These are phyloP conservation scores for Mastigias papua DNA, from an alignment of 30 jellyfish, hydroid and myxozoan species.

Conservation along the genomic window DNA sequence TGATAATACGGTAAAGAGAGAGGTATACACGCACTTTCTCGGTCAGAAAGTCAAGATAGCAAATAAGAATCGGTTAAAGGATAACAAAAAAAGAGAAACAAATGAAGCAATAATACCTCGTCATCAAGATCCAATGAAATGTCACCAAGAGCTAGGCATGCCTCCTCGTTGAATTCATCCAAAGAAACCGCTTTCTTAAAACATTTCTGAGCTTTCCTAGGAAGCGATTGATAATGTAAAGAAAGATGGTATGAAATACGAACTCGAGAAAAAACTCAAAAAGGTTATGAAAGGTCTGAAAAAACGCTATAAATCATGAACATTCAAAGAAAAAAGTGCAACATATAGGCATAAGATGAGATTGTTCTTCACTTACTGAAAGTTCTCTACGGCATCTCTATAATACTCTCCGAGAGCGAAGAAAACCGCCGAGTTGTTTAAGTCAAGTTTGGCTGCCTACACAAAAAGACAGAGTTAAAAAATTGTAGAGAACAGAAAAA, in stretches of 20 bases:
- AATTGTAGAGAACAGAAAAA: no score
- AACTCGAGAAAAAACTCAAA: not conserved
- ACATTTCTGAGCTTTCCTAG: constrained; percentile 91
- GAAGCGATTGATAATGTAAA: not conserved
- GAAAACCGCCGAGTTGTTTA: constrained; percentile 64
- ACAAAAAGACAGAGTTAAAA: not conserved
- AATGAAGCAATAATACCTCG: constrained; percentile 51
- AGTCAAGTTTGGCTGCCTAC: constrained; percentile 92
- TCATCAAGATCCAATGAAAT: constrained; percentile 78
- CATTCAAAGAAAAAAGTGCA: not conserved
- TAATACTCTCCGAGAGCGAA: constrained; percentile 84
- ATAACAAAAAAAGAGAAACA: no score
- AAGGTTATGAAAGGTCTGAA: not conserved
- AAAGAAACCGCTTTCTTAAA: constrained; percentile 82
- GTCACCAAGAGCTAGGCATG: constrained; percentile 81
- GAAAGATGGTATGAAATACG: not conserved
- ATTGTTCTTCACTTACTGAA: constrained; percentile 37
- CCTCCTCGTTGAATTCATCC: constrained; percentile 66
- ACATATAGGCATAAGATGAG: not conserved
- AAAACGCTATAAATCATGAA: not conserved
- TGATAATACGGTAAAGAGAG: no score
- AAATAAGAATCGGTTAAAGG: not conserved
- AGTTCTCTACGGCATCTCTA: constrained; percentile 59
- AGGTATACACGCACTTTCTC: not conserved
- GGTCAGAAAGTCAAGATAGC: not conserved